Evolutionary conservation across 2,113 vertebrate genomes (phyloP), one percentile per base, ranked within the genome.

Genomic region (Tetraodon nigroviridis): DNA sequence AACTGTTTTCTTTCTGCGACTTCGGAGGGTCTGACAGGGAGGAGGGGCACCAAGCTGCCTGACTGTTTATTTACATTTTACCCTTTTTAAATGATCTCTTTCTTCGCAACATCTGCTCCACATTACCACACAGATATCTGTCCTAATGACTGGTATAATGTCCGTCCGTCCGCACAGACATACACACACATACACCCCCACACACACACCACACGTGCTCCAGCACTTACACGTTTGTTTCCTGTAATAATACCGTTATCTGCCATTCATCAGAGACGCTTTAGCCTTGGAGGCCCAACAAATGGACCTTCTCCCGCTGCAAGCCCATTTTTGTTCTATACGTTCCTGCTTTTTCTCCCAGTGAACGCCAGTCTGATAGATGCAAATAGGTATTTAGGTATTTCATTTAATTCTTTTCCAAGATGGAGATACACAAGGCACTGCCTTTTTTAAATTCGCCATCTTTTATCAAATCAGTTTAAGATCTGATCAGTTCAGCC

Each of bases 331-430:
- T 73, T 78, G 67, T 80, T 84, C 55, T 17, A 47, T 37, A 82
- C 64, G 69, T 55, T 81, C 80, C 76, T 75, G 70, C 65, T 73
- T 82, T 83, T 76, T 58, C 70, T 78, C 88, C 88, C 86, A 89
- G 88, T 75, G 75, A 80, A 71, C 86, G 91, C 76, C 62, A 58
- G 87, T 89, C 86, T 93, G 93, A 93, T 90, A 91, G 93, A 94
- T 93, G 93, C 92, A 94, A 92, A 94, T 92, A 92, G 89, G 89
- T 92, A 92, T 90, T 93, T 93, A n/a, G n/a, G n/a, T n/a, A 93
- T 92, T 94, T 94, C 95, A 97, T 94, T 95, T 93, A 93, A 95
- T 94, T 92, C 91, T 90, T 90, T 94, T 93, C 94, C 93, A 90
- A 90, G 94, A 94, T 94, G 91, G 91, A 93, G 93, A 93, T 93